Evolutionary conservation across 2,888 invertebrate genomes (phyloP), one percentile per base, ranked within the genome.

Genomic region (Brenthis daphne): DNA sequence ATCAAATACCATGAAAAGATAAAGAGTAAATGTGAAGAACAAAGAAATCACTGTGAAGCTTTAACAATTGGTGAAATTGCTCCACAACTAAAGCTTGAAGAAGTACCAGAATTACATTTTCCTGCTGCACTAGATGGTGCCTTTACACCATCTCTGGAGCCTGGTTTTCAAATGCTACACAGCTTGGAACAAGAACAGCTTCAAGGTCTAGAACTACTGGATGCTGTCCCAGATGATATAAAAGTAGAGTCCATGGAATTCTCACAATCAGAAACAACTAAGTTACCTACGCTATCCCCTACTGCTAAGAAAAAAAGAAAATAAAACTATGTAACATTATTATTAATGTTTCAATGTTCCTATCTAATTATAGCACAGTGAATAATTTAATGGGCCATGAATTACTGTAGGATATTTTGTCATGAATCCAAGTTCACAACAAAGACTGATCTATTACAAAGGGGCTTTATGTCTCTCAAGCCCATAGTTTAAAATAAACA

Each of bases 141-240:
- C 0, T 93, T 93, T 67, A 93, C 94, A 63, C 94, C 94, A 0
- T 94, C 94, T 12, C 83, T 95, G 48, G 94, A 94, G 77, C 94
- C 95, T 48, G 95, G 95, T 0, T 95, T 94, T 78, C 94, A 95
- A 83, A 95, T 95, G 95, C 85, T 94, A 69, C 94, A 95, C 65
- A 95, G 93, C 72, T 84, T 95, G 65, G 95, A 95, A 77, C 94
- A 94, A 76, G 94, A 94, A 65, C 93, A 93, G 73, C 73, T 91
- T 1, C 90, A 92, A 74, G 89, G 90, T 0, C 75, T 93, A 43
- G 92, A 92, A 53, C 82, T 92, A 1, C 74, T 93, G 3, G 92
- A 92, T 73, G 79, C 87, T 2, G 89, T 91, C 3, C 77, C 82
- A 53, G 90, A 91, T 77, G 92, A 92, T 69, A 87, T 91, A 6